Evolutionary conservation across 1,140 invertebrate genomes (phyloP).

Genomic region (Lamellibrachia luymesi): DNA sequence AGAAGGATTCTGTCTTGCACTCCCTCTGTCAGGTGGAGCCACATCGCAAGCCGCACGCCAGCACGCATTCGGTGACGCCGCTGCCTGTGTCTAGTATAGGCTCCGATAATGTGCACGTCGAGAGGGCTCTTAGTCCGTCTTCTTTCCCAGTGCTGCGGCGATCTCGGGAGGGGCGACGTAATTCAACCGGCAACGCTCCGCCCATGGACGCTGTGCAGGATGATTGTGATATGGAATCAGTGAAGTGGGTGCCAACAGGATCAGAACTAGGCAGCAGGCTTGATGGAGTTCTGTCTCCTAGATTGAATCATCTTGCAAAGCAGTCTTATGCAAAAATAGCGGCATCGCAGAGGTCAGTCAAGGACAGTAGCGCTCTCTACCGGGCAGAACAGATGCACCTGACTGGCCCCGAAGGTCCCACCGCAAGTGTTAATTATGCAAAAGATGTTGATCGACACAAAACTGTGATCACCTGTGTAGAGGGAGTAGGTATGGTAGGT

Average conservation of each 20-base stretch:
- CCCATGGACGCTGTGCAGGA: background rate
- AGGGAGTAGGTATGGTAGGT: background rate
- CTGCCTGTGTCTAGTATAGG: background rate
- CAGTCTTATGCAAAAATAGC: slow-evolving; percentile 14
- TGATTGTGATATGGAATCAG: slow-evolving; percentile 2
- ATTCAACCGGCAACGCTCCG: background rate
- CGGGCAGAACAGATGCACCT: background rate
- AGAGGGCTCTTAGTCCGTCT: slow-evolving; percentile 9
- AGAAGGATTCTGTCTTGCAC: background rate
- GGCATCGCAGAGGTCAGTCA: background rate
- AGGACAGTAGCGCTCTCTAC: background rate
- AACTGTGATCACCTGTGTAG: background rate
- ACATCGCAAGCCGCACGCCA: background rate
- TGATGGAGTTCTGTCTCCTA: background rate
- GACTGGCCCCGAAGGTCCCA: background rate
- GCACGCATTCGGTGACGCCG: background rate
- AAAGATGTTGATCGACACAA: background rate
- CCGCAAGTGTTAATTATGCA: background rate
- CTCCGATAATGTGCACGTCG: background rate
- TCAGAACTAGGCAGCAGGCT: background rate
- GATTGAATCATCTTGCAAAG: background rate
- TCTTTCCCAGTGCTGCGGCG: slow-evolving; percentile 9
- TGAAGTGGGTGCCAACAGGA: background rate
- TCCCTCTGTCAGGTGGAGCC: background rate
- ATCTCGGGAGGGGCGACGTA: slow-evolving; percentile 8